These are phyloP conservation scores for Platycheirus albimanus DNA, from an alignment of 2,888 invertebrate species.

Conservation along the genomic window DNA sequence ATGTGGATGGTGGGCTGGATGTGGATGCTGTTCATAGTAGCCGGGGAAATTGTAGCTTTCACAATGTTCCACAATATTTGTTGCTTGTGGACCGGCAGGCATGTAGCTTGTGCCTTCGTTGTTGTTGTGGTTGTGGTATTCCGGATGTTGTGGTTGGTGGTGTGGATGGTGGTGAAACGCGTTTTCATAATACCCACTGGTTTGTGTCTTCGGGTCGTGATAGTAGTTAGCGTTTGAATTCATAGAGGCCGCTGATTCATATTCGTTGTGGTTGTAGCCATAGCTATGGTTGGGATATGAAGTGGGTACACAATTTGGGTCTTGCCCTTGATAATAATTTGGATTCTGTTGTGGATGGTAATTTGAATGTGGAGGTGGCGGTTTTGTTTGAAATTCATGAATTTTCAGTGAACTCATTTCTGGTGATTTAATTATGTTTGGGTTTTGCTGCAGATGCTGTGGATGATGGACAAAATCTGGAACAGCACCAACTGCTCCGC, in stretches of 20 bases:
- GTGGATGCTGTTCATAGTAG: conserved; percentile 77
- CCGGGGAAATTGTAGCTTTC: conserved; percentile 79
- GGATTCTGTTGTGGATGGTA: conserved; percentile 79
- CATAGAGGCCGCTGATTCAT: conserved; percentile 78
- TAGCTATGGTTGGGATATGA: conserved; percentile 78
- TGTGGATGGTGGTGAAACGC: conserved; percentile 75
- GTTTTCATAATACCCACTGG: conserved; percentile 80
- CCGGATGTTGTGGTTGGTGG: conserved; percentile 67
- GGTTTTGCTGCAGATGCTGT: conserved; percentile 76
- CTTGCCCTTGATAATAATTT: conserved; percentile 79
- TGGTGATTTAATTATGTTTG: conserved; percentile 73
- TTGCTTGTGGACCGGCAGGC: conserved; percentile 51
- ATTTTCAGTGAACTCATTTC: conserved; percentile 76
- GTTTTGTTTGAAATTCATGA: conserved; percentile 76
- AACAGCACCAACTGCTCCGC: conserved; percentile 27
- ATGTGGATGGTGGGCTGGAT: conserved; percentile 81
- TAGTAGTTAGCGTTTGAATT: conserved; percentile 79
- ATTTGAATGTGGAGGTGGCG: conserved; percentile 76
- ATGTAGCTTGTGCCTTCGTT: conserved; percentile 59
- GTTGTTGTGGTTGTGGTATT: conserved; percentile 59
- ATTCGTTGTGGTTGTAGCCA: conserved; percentile 76
- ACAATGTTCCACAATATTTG: conserved; percentile 79
- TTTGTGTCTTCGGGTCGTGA: conserved; percentile 79
- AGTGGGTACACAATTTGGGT: conserved; percentile 74
- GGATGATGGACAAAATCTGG: conserved; percentile 65